phyloP scores from a whole-genome alignment of 2,113 vertebrate genomes.

The Maccullochella peelii region DNA sequence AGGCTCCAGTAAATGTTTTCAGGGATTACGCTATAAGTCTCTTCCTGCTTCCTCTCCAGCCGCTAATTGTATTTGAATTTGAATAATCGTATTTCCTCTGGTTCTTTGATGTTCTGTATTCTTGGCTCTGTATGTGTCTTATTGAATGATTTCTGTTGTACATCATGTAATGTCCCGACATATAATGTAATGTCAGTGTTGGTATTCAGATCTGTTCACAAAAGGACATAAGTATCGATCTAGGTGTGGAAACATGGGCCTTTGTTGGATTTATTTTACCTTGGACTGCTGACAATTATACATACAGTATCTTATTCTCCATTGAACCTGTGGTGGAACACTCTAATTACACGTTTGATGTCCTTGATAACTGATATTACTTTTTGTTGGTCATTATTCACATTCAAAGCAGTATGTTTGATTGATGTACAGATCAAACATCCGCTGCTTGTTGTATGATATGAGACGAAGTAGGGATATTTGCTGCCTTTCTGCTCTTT shows the following conservation, averaged over 20 bases:
- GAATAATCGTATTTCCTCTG: background rate
- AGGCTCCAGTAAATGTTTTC: background rate
- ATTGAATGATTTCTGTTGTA: background rate
- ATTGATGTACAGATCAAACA: background rate
- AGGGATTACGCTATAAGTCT: background rate
- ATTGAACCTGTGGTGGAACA: background rate
- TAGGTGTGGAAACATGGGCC: constrained; percentile 5
- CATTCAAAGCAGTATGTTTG: constrained; percentile 2
- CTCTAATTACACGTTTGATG: background rate
- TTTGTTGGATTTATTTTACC: background rate
- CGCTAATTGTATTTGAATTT: constrained; percentile 5
- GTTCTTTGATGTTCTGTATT: constrained; percentile 21
- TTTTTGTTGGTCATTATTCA: background rate
- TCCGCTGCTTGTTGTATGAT: background rate
- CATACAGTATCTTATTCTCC: background rate
- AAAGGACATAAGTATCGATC: background rate
- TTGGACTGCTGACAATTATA: background rate
- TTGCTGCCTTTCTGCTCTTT: constrained; percentile 10
- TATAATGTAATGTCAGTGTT: background rate
- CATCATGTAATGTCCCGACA: background rate
- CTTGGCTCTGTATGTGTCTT: background rate
- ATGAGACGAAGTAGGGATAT: background rate
- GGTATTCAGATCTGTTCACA: constrained; percentile 3
- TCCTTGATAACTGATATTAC: background rate
- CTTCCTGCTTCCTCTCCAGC: constrained; percentile 3